A percentile compares a stretch with the other conserved stretches of the same genome.
Evolutionary conservation across 2,113 vertebrate species (phyloP).

Genomic region (Elanus axillaris): DNA sequence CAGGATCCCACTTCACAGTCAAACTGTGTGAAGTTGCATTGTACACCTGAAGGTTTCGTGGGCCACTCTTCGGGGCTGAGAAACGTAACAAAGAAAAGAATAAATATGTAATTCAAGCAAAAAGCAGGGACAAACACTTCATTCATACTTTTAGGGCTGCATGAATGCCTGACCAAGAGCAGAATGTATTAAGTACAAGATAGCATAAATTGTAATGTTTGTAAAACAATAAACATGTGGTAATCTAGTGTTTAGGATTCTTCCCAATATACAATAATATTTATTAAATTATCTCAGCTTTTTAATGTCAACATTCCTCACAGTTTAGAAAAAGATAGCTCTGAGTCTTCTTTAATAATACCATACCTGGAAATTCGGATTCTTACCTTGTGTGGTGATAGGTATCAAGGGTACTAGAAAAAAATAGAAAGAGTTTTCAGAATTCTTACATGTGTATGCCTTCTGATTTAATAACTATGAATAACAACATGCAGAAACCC

Average conservation of each 20-base stretch:
- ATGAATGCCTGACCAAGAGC: background rate
- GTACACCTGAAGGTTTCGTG: constrained; percentile 87
- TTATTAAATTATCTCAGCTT: background rate
- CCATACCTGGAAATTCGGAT: background rate
- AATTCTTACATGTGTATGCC: background rate
- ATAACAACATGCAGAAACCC: background rate
- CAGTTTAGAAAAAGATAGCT: background rate
- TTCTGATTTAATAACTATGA: background rate
- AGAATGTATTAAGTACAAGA: background rate
- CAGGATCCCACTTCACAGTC: constrained; percentile 89
- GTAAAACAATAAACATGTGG: background rate
- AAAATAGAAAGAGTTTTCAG: constrained; percentile 46
- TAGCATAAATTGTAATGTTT: background rate
- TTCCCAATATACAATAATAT: background rate
- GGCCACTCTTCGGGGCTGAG: constrained; percentile 82
- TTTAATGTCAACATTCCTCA: background rate
- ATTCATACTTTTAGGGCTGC: background rate
- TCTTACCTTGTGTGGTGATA: constrained; percentile 80
- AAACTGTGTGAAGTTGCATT: constrained; percentile 87
- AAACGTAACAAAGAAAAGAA: background rate
- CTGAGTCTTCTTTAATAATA: background rate
- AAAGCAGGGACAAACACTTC: background rate
- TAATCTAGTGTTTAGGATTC: background rate
- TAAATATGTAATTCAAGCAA: background rate
- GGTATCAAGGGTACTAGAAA: constrained; percentile 79